Evolutionary conservation across 2,113 vertebrate species (phyloP).

Genomic region (Meleagris gallopavo): DNA sequence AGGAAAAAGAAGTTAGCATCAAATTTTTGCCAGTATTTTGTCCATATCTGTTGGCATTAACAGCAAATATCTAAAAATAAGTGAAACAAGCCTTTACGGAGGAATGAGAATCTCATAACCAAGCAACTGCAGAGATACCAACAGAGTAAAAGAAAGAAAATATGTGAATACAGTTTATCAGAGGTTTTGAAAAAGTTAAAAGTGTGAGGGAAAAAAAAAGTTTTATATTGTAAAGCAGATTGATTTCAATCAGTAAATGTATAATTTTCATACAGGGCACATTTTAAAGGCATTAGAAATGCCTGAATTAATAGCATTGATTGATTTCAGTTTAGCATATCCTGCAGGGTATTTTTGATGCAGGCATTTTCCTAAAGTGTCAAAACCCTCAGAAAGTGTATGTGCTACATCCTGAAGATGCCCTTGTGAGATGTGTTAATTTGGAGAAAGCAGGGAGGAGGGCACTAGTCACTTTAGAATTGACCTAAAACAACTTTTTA

Average conservation of each 20-base stretch:
- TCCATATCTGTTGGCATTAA: neutral
- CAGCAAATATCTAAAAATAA: neutral
- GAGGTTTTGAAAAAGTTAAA: neutral
- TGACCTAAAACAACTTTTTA: neutral
- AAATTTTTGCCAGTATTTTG: neutral
- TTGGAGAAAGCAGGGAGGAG: neutral
- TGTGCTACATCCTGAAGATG: neutral
- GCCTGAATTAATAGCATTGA: neutral
- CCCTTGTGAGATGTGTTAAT: neutral
- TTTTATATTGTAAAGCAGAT: neutral
- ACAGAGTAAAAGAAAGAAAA: neutral
- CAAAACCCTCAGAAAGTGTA: neutral
- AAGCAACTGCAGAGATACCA: neutral
- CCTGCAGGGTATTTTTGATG: neutral
- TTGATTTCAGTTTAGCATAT: neutral
- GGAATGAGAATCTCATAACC: neutral
- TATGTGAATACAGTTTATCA: neutral
- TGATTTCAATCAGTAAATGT: neutral
- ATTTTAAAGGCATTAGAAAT: neutral
- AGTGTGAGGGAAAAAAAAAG: accelerated
- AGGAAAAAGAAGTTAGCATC: neutral
- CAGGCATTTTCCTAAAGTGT: neutral
- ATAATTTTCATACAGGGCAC: neutral
- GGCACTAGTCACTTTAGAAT: neutral
- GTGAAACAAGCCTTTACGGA: neutral